Percentiles rank a stretch among this genome's conserved stretches.
These are phyloP conservation scores for Thereva unica DNA, from an alignment of 2,888 invertebrate genomes.

Conservation along the genomic window DNA sequence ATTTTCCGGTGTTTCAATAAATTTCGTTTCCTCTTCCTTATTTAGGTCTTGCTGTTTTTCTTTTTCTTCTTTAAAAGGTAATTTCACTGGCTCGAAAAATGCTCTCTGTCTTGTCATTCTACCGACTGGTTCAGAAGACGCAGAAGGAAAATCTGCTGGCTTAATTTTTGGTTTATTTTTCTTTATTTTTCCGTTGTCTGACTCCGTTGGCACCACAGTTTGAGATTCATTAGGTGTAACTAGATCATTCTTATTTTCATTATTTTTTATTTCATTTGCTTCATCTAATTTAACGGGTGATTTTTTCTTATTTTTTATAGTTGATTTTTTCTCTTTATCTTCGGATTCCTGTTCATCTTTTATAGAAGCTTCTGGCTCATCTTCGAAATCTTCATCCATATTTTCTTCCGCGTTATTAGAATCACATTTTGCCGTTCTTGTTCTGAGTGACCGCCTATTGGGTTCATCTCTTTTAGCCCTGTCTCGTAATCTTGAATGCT, in stretches of 20 bases:
- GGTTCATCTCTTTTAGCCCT: conserved; percentile 54
- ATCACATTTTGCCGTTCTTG: conserved; percentile 32
- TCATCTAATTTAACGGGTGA: conserved; percentile 11
- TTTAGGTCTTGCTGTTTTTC: conserved; percentile 45
- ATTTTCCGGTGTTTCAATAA: conserved; percentile 23
- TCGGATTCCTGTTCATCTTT: conserved; percentile 24
- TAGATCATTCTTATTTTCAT: conserved; percentile 23
- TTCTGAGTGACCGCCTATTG: conserved; percentile 54
- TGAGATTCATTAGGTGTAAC: conserved; percentile 11
- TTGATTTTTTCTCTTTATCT: conserved; percentile 42
- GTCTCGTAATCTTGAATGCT: conserved; percentile 62
- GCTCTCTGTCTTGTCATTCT: conserved; percentile 56
- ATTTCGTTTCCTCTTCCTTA: background rate
- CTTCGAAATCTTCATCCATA: conserved; percentile 17
- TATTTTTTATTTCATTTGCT: conserved; percentile 55
- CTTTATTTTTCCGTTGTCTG: background rate
- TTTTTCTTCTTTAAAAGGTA: conserved; percentile 43
- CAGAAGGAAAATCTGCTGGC: conserved; percentile 8
- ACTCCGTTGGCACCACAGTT: conserved; percentile 1
- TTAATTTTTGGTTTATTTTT: conserved; percentile 19
- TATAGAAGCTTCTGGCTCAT: conserved; percentile 38
- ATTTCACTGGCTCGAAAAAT: conserved; percentile 57
- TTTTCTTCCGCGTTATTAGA: conserved; percentile 24
- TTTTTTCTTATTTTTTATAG: conserved; percentile 36
- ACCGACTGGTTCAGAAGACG: conserved; percentile 55